phyloP scores from a whole-genome alignment of 2,113 vertebrate species.

The Cardinalis cardinalis region DNA sequence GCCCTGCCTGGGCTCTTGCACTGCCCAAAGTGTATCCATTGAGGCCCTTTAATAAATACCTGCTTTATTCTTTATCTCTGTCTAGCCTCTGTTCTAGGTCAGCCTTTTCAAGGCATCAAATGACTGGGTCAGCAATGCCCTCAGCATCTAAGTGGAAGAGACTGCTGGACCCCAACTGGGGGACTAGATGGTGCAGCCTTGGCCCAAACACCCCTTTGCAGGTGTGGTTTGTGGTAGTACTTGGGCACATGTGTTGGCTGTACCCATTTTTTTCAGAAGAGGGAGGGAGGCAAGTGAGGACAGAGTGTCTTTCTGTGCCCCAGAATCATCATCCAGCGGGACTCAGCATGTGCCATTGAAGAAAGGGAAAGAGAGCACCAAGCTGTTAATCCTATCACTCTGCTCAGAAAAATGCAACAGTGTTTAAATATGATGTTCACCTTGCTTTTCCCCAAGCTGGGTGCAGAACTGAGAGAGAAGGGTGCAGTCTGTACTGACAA shows the following conservation, averaged over 20 bases:
- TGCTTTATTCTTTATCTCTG: not conserved
- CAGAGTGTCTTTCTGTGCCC: not conserved
- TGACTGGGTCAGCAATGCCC: not conserved
- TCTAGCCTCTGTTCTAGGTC: not conserved
- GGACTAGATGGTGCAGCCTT: not conserved
- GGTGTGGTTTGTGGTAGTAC: not conserved
- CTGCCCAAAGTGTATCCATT: not conserved
- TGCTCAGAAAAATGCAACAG: not conserved
- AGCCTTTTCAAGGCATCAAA: not conserved
- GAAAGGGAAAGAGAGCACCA: not conserved
- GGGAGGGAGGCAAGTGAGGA: not conserved
- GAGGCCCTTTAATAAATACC: not conserved
- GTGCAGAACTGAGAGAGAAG: constrained; percentile 28
- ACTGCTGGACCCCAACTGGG: not conserved
- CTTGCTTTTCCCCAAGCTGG: not conserved
- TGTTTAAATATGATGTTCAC: not conserved
- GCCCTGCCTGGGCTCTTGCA: not conserved
- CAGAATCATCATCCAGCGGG: not conserved
- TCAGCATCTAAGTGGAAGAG: not conserved
- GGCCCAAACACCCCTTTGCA: rapidly evolving
- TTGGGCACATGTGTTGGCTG: not conserved
- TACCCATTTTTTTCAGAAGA: not conserved
- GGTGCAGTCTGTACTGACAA: constrained; percentile 7
- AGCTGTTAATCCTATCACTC: not conserved
- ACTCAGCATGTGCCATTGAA: not conserved